Conservation (phyloP, 2,113 vertebrate genomes). For the Asarcornis scutulata region DNA sequence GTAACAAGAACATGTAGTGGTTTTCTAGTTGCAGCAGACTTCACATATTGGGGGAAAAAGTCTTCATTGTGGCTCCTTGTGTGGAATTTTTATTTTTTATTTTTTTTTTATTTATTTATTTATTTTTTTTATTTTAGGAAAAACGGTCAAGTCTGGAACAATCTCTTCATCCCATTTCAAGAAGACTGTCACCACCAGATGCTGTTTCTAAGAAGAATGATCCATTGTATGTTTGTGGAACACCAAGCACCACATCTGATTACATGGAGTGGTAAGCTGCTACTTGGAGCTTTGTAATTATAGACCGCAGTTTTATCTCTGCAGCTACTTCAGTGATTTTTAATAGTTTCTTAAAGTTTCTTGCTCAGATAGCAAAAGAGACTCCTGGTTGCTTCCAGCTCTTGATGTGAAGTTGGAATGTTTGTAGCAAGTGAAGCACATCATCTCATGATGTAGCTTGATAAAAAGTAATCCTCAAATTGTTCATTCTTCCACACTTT, state of each 20-base stretch:
- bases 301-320: fast-evolving
- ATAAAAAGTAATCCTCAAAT: background rate
- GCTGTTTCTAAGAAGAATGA: constrained; percentile 43
- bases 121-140: constrained; percentile 63
- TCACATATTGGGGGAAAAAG: background rate
- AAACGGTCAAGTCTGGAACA: constrained; percentile 74
- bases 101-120: background rate
- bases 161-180: constrained; percentile 61
- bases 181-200: constrained; percentile 73
- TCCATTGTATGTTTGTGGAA: constrained; percentile 75
- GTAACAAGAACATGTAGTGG: background rate
- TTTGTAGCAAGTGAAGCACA: background rate
- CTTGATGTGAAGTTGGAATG: background rate
- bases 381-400: background rate
- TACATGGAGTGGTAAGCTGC: constrained; percentile 83
- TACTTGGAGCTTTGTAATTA: background rate
- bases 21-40: background rate
- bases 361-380: background rate
- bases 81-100: background rate
- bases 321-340: background rate
- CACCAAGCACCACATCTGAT: constrained; percentile 77
- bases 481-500: background rate
- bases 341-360: background rate
- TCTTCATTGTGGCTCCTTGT: background rate
- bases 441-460: background rate